Evolutionary conservation across 2,888 invertebrate genomes (phyloP).

Genomic region (Hemaris fuciformis): DNA sequence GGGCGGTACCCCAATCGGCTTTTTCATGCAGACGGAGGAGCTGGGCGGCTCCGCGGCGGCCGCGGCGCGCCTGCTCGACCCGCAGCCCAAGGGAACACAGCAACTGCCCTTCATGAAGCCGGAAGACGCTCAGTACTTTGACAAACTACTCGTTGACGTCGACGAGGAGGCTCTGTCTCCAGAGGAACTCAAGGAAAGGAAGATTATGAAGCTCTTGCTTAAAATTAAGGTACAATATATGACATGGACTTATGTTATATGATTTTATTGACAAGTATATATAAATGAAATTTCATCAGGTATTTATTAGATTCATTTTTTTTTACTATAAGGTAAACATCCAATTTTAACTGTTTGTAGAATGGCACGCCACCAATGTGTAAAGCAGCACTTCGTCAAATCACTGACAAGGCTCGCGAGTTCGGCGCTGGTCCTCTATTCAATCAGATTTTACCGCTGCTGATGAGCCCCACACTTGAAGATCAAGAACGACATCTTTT

Average conservation of each 20-base stretch:
- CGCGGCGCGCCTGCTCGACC: slow-evolving; percentile 92
- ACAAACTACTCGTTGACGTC: slow-evolving; percentile 98
- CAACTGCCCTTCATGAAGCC: slow-evolving; percentile 99
- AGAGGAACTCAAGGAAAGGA: slow-evolving; percentile 98
- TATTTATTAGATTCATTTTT: no score
- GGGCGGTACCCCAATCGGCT: slow-evolving; percentile 94
- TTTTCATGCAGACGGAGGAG: slow-evolving; percentile 96
- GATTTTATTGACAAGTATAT: no score
- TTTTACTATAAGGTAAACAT: no score
- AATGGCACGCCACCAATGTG: slow-evolving; percentile 99
- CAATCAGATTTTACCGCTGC: slow-evolving; percentile 98
- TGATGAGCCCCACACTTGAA: slow-evolving; percentile 99
- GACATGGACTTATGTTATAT: no score
- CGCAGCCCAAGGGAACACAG: slow-evolving; percentile 94
- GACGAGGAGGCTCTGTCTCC: slow-evolving; percentile 97
- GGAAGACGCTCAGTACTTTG: slow-evolving; percentile 99
- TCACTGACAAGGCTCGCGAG: slow-evolving; percentile 99
- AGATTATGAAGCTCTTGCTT: slow-evolving; percentile 98
- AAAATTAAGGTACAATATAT: slow-evolving; percentile 91
- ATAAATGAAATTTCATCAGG: no score
- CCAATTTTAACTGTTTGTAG: no score
- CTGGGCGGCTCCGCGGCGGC: slow-evolving; percentile 90
- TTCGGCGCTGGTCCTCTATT: slow-evolving; percentile 99
- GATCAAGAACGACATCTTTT: slow-evolving; percentile 99
- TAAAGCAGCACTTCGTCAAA: slow-evolving; percentile 97